Evolutionary conservation across 2,888 invertebrate species (phyloP), one percentile per base, ranked within the genome.

Genomic region (Epistrophe grossulariae): DNA sequence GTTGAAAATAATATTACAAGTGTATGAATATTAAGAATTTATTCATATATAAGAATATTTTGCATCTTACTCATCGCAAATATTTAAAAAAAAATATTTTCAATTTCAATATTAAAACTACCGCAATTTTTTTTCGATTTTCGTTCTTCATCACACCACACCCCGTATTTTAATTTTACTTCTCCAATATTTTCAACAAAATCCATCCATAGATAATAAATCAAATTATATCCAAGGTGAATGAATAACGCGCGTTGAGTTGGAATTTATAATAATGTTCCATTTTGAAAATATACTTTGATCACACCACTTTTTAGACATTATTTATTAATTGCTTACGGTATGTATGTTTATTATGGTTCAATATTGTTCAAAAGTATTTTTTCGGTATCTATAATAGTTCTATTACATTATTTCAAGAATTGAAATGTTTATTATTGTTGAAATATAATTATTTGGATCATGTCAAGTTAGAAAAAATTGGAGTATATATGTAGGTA

Each of bases 171-270:
- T 0, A 38, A 19, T 35, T 19, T 70, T 55, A 43, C 24, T 24
- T 52, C 40, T 70, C 40, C 70, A 70, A 43, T 55, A 43, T 40
- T 55, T 28, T 40, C 0, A 55, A 70, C 3, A 55, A n/a, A 8
- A 10, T 52, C 68, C 28, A 70, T 55, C 15, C 40, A 50, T 38
- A 50, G 68, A 68, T 68, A 35, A 70, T 70, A 70, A 70, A 70
- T 70, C 70, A 70, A 70, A 70, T 11, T 28, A 24, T 24, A 24
- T 24, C 8, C 55, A 70, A 70, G 70, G 70, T 43, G 19, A 52
- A 48, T 10, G 9, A n/a, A 55, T 31, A 28, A 15, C 28, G 19
- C 28, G 19, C 35, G 35, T 13, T 35, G 2, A 19, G 35, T 68
- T 68, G 68, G 45, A 64, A 68, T 38, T 50, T 50, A 28, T 48